These are phyloP conservation scores for Zaprionus ornatus DNA, from an alignment of 1,140 invertebrate species.

Conservation along the genomic window DNA sequence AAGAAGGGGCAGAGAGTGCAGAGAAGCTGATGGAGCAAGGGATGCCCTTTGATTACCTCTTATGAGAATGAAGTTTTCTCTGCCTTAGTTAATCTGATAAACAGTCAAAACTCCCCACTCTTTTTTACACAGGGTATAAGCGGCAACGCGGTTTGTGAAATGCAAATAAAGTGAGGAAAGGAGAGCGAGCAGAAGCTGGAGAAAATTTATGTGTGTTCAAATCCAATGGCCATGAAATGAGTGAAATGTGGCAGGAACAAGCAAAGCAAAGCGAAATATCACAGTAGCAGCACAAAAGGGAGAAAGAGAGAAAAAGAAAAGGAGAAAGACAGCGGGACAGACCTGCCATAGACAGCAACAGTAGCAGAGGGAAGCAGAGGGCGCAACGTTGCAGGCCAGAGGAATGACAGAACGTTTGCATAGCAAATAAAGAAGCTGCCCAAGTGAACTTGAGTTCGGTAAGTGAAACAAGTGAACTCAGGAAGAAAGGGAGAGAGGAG, in stretches of 20 bases:
- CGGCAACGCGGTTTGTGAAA: slow-evolving; percentile 13
- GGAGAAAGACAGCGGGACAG: not conserved
- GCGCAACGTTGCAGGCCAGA: not conserved
- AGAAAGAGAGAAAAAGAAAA: not conserved
- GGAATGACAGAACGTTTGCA: not conserved
- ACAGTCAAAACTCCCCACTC: not conserved
- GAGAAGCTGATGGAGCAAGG: no score
- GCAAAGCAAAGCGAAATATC: slow-evolving; percentile 9
- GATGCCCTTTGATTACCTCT: not conserved
- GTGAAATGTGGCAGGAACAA: slow-evolving; percentile 31
- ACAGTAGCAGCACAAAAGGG: not conserved
- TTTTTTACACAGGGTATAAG: slow-evolving; percentile 9
- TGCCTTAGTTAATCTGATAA: not conserved
- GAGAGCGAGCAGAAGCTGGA: not conserved
- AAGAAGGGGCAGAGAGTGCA: not conserved
- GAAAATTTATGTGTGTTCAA: slow-evolving; percentile 43
- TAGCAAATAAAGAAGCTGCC: not conserved
- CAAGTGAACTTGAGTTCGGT: not conserved
- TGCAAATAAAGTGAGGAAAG: slow-evolving; percentile 41
- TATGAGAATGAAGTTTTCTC: not conserved
- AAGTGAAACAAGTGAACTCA: not conserved
- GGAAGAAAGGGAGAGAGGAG: not conserved
- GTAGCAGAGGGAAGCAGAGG: not conserved
- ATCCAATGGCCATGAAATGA: slow-evolving; percentile 52
- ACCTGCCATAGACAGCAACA: not conserved